Percentiles rank a stretch among this genome's conserved stretches.
Evolutionary conservation across 1,140 invertebrate genomes (phyloP).

Genomic region (Helicoverpa zea): DNA sequence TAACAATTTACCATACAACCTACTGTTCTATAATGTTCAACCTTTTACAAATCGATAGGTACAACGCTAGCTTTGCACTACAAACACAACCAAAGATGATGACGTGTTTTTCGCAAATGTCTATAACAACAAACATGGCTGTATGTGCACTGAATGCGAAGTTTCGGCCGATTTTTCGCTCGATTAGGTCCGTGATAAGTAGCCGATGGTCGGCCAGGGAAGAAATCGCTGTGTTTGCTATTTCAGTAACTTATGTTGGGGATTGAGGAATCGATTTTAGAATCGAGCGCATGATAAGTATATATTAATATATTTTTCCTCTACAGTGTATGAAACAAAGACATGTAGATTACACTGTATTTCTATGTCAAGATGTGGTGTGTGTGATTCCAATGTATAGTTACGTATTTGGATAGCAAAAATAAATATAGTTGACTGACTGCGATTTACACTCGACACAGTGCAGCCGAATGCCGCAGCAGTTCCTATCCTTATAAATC

Average conservation of each 20-base stretch:
- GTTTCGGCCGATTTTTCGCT: constrained; percentile 59
- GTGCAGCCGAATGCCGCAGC: too few relatives aligned
- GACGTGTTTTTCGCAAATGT: constrained; percentile 2
- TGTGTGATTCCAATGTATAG: too few relatives aligned
- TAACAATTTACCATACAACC: neutral
- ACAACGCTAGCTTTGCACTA: neutral
- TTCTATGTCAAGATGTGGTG: too few relatives aligned
- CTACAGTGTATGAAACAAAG: too few relatives aligned
- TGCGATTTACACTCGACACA: too few relatives aligned
- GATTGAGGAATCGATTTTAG: neutral
- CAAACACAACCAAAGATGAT: constrained; percentile 1
- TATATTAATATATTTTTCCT: too few relatives aligned
- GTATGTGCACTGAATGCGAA: neutral
- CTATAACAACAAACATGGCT: neutral
- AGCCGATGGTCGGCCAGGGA: constrained; percentile 35
- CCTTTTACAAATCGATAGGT: constrained; percentile 1
- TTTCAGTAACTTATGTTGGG: neutral
- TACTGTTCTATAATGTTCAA: neutral
- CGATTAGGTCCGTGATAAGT: constrained; percentile 69
- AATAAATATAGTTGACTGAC: too few relatives aligned
- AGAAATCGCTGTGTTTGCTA: neutral
- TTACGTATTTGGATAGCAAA: too few relatives aligned
- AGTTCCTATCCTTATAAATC: too few relatives aligned
- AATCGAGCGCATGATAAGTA: neutral
- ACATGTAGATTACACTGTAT: too few relatives aligned